A percentile compares a stretch with the other conserved stretches of the same genome.
phyloP scores from a whole-genome alignment of 2,113 vertebrate genomes.

The Pseudorasbora parva region DNA sequence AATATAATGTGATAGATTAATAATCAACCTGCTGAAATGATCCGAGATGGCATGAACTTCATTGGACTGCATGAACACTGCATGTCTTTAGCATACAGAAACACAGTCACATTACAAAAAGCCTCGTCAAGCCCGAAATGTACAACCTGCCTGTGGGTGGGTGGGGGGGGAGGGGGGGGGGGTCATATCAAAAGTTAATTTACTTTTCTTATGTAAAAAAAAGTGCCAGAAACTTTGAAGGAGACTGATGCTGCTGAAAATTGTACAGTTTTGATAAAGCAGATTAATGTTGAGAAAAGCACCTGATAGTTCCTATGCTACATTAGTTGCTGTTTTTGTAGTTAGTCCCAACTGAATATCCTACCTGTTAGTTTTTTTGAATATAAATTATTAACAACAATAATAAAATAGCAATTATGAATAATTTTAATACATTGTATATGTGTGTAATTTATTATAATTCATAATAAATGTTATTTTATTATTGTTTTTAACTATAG shows the following conservation, averaged over 20 bases:
- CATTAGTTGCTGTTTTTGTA: conserved; percentile 5
- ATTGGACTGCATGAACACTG: conserved; percentile 83
- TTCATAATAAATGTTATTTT: not conserved
- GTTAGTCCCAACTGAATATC: not conserved
- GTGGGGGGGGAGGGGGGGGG: too few relatives aligned
- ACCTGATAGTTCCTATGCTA: not conserved
- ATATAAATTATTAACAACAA: not conserved
- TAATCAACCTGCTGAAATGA: conserved; percentile 1
- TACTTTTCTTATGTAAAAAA: conserved; percentile 34
- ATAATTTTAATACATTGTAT: too few relatives aligned
- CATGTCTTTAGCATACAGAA: conserved; percentile 77
- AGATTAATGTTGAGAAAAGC: conserved; percentile 26
- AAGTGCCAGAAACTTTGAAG: conserved; percentile 63
- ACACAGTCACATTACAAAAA: conserved; percentile 75
- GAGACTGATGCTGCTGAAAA: conserved; percentile 74
- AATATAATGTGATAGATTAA: conserved; percentile 1
- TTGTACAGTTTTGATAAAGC: conserved; percentile 60
- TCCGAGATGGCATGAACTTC: conserved; percentile 64
- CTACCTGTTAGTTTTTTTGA: not conserved
- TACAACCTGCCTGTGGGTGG: not conserved
- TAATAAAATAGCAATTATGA: not conserved
- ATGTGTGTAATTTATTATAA: too few relatives aligned
- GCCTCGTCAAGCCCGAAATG: not conserved
- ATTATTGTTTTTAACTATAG: not conserved
- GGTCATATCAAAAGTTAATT: conserved; percentile 5